Conservation (phyloP, 2,797 vertebrate genomes). For the Eupleurogrammus muticus region DNA sequence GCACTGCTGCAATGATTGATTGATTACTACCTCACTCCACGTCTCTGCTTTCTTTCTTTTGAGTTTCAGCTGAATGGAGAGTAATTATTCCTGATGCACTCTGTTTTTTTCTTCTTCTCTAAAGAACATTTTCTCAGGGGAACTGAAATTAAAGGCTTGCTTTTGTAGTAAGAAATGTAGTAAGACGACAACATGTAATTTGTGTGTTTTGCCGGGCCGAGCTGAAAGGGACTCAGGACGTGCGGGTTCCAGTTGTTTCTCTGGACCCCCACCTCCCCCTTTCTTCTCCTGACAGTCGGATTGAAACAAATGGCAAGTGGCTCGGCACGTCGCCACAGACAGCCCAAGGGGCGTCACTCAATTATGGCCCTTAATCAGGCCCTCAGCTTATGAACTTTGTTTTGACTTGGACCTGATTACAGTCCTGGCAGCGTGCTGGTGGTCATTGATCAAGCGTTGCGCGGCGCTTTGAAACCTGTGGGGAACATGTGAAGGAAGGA, state of each 20-base stretch:
- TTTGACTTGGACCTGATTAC: slow-evolving; percentile 46
- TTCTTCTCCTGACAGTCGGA: slow-evolving; percentile 20
- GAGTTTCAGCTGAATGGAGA: slow-evolving; percentile 33
- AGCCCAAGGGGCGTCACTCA: slow-evolving; percentile 34
- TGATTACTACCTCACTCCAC: slow-evolving; percentile 41
- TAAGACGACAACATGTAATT: slow-evolving; percentile 23
- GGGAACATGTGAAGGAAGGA: slow-evolving; percentile 47
- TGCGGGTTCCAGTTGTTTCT: slow-evolving; percentile 13
- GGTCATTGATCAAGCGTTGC: slow-evolving; percentile 67
- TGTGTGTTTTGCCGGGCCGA: background rate
- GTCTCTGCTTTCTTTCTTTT: slow-evolving; percentile 12
- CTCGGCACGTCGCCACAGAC: slow-evolving; percentile 8
- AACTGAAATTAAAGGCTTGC: slow-evolving; percentile 23
- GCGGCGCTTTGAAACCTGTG: slow-evolving; percentile 49
- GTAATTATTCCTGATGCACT: slow-evolving; percentile 42
- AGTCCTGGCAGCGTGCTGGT: slow-evolving; percentile 39
- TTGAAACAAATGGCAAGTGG: slow-evolving; percentile 31
- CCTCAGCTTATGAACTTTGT: slow-evolving; percentile 57
- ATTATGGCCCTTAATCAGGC: slow-evolving; percentile 59
- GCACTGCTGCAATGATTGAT: slow-evolving; percentile 32
- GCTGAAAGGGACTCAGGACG: slow-evolving; percentile 9
- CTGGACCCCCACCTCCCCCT: background rate
- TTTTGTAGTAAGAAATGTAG: slow-evolving; percentile 28
- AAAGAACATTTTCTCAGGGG: background rate
- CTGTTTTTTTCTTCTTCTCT: slow-evolving; percentile 16